A percentile compares a stretch with the other conserved stretches of the same genome.
Conservation (phyloP, 2,888 invertebrate genomes). For the Yponomeuta sedellus region DNA sequence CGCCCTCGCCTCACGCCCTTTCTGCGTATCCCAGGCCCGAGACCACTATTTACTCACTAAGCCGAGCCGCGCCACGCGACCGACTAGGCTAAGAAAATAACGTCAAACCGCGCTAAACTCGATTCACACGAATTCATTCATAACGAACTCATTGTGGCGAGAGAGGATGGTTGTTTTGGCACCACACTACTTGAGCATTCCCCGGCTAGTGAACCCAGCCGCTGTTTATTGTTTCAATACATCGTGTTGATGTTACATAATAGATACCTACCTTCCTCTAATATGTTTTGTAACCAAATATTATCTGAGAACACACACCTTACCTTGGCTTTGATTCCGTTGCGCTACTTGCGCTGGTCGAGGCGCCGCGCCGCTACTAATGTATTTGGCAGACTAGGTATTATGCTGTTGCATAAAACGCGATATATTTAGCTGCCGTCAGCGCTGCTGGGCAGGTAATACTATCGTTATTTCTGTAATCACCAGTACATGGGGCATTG, state of each 20-base stretch:
- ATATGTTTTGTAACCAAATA: slow-evolving; percentile 3
- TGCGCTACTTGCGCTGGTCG: background rate
- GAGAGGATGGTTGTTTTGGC: slow-evolving; percentile 9
- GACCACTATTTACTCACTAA: too few species aligned
- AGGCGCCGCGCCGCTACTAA: background rate
- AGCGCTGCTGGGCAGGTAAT: too few species aligned
- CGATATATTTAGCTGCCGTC: too few species aligned
- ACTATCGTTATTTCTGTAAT: too few species aligned
- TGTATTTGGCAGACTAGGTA: background rate
- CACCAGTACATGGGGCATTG: too few species aligned
- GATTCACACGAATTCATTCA: background rate
- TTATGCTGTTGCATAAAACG: too few species aligned
- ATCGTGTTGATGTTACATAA: slow-evolving; percentile 31
- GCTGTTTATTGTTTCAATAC: slow-evolving; percentile 7
- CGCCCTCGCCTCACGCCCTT: too few species aligned
- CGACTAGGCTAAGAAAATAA: background rate
- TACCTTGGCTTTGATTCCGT: background rate
- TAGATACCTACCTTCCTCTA: background rate
- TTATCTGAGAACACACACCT: background rate
- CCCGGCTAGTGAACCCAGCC: background rate
- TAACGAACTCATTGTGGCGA: background rate
- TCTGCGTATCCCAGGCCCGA: too few species aligned
- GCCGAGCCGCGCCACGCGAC: background rate
- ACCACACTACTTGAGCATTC: slow-evolving; percentile 5
- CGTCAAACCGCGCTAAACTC: too few species aligned